Percentiles rank a stretch among this genome's conserved stretches.
These are phyloP conservation scores for Crossocerus cetratus DNA, from an alignment of 2,888 invertebrate species.

Conservation along the genomic window DNA sequence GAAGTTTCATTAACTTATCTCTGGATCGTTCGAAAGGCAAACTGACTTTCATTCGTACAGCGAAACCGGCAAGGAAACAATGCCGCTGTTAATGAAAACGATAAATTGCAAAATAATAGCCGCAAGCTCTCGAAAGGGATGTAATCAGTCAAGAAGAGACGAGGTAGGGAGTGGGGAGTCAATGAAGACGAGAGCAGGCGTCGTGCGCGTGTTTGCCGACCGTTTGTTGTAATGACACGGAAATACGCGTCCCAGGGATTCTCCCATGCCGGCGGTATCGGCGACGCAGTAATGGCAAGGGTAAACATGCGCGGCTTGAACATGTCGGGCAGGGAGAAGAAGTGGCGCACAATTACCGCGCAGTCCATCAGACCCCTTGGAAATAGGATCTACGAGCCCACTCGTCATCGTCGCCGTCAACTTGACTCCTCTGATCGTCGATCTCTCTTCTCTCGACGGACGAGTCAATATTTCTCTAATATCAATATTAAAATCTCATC, in stretches of 20 bases:
- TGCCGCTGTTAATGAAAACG: too few relatives aligned
- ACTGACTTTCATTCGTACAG: too few relatives aligned
- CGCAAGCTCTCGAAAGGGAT: background rate
- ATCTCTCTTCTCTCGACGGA: too few relatives aligned
- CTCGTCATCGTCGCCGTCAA: too few relatives aligned
- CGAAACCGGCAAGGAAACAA: background rate
- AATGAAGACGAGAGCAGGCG: background rate
- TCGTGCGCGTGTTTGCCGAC: constrained; percentile 12
- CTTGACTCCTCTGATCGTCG: too few relatives aligned
- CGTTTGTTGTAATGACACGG: constrained; percentile 16
- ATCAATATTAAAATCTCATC: too few relatives aligned
- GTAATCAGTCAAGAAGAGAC: background rate
- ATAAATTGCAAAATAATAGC: too few relatives aligned
- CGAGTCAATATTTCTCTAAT: too few relatives aligned
- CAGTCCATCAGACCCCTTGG: constrained; percentile 53
- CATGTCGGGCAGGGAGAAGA: constrained; percentile 54
- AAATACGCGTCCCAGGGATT: constrained; percentile 40
- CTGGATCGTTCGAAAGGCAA: too few relatives aligned
- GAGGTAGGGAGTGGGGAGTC: background rate
- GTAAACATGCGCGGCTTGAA: constrained; percentile 59
- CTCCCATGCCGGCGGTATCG: constrained; percentile 52
- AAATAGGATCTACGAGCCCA: constrained; percentile 46
- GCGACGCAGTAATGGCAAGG: constrained; percentile 53
- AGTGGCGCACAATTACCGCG: constrained; percentile 55
- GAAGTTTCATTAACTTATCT: too few relatives aligned